phyloP scores from a whole-genome alignment of 2,888 invertebrate genomes.

The Halictus ligatus region DNA sequence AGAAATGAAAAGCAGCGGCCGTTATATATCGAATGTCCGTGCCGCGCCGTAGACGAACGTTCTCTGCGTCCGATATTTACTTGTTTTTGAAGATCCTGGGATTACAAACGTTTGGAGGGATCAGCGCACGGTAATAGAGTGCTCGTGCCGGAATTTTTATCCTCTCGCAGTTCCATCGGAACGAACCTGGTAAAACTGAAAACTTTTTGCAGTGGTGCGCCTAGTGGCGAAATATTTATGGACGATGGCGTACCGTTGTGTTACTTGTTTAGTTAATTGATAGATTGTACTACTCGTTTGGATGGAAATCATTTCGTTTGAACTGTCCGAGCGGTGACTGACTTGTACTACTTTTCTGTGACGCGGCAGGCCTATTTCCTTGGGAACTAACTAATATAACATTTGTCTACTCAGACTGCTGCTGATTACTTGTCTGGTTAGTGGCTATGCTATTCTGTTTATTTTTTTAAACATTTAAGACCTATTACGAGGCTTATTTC shows the following conservation, averaged over 20 bases:
- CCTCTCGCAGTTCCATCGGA: neutral
- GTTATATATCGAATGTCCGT: neutral
- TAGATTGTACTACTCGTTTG: neutral
- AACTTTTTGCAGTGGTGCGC: neutral
- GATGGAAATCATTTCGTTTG: neutral
- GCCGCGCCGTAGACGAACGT: neutral
- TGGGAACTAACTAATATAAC: too few relatives aligned
- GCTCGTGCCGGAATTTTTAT: constrained; percentile 11
- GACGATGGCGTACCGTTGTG: neutral
- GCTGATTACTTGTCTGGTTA: too few relatives aligned
- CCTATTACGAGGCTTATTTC: too few relatives aligned
- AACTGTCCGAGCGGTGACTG: neutral
- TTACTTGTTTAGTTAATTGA: neutral
- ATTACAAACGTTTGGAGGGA: neutral
- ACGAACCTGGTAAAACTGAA: neutral
- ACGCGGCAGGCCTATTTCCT: too few relatives aligned
- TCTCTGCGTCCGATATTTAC: neutral
- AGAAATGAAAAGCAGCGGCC: neutral
- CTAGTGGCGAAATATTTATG: neutral
- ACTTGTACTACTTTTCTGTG: too few relatives aligned
- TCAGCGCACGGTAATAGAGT: neutral
- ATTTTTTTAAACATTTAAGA: too few relatives aligned
- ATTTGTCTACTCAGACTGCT: too few relatives aligned
- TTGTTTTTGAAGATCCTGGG: neutral
- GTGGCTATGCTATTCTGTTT: too few relatives aligned